A percentile compares a stretch with the other conserved stretches of the same genome.
Evolutionary conservation across 2,888 invertebrate species (phyloP).

Genomic region (Noctua fimbriata): DNA sequence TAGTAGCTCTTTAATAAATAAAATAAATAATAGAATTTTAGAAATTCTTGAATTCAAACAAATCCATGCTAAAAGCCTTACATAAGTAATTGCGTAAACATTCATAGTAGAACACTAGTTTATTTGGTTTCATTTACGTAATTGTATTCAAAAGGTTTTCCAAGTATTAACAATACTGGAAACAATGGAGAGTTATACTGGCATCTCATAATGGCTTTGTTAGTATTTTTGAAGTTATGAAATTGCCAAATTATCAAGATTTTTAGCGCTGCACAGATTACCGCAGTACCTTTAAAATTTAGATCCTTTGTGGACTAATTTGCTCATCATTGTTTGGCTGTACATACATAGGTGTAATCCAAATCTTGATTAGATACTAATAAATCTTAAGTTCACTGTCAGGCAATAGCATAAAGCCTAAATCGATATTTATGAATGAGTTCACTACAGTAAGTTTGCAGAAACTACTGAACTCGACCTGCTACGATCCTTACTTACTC

Average conservation of each 20-base stretch:
- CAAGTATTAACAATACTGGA: neutral
- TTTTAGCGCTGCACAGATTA: neutral
- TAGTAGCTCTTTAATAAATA: neutral
- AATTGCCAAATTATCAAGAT: neutral
- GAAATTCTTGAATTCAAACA: constrained; percentile 2
- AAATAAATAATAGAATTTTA: neutral
- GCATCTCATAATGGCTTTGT: neutral
- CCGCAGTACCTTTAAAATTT: neutral
- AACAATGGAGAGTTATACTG: neutral
- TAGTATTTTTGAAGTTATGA: neutral
- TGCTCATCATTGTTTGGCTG: too few relatives aligned
- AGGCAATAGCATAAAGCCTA: too few relatives aligned
- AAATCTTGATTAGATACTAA: too few relatives aligned
- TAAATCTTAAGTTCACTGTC: too few relatives aligned
- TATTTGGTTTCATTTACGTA: constrained; percentile 8
- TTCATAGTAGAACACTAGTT: constrained; percentile 12
- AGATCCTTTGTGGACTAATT: too few relatives aligned
- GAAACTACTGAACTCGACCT: too few relatives aligned
- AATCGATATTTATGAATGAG: too few relatives aligned
- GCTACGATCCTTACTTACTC: too few relatives aligned
- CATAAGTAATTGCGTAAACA: constrained; percentile 17
- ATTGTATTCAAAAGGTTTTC: constrained; percentile 13
- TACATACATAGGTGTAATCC: too few relatives aligned
- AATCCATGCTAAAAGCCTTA: neutral
- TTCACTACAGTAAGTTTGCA: too few relatives aligned